These are phyloP conservation scores for Melanchra persicariae DNA, from an alignment of 2,888 invertebrate species.

Conservation along the genomic window DNA sequence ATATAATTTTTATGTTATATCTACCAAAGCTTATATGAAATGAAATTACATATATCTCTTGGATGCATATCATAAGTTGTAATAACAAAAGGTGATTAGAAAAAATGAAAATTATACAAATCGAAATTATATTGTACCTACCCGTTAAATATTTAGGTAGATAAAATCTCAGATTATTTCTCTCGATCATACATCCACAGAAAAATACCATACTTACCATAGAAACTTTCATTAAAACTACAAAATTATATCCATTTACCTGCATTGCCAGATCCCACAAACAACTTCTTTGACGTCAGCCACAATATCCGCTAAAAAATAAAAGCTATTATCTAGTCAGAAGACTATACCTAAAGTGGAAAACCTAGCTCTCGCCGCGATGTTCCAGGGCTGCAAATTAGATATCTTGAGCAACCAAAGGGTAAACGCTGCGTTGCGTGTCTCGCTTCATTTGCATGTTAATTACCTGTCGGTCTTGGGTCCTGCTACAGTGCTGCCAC, in stretches of 20 bases:
- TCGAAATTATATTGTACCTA: too few species aligned
- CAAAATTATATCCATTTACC: background rate
- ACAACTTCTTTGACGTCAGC: conserved; percentile 21
- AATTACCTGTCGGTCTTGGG: conserved; percentile 84
- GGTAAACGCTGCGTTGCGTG: conserved; percentile 65
- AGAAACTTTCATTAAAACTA: background rate
- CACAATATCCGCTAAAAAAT: conserved; percentile 28
- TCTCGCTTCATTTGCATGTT: conserved; percentile 87
- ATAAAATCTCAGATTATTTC: background rate
- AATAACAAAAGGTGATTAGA: too few species aligned
- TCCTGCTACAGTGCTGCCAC: conserved; percentile 69
- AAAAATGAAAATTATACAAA: too few species aligned
- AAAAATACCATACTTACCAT: background rate
- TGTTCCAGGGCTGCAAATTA: conserved; percentile 52
- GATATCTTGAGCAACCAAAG: conserved; percentile 63
- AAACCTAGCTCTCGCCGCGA: conserved; percentile 33
- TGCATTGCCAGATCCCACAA: conserved; percentile 1
- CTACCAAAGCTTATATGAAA: too few species aligned
- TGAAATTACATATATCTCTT: too few species aligned
- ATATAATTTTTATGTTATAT: too few species aligned
- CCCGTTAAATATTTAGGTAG: too few species aligned
- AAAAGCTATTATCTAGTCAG: conserved; percentile 19
- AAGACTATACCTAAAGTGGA: conserved; percentile 36
- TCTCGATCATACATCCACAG: background rate
- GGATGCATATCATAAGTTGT: too few species aligned